These are phyloP conservation scores for Trichogramma dendrolimi DNA, from an alignment of 2,888 invertebrate genomes.

Conservation along the genomic window DNA sequence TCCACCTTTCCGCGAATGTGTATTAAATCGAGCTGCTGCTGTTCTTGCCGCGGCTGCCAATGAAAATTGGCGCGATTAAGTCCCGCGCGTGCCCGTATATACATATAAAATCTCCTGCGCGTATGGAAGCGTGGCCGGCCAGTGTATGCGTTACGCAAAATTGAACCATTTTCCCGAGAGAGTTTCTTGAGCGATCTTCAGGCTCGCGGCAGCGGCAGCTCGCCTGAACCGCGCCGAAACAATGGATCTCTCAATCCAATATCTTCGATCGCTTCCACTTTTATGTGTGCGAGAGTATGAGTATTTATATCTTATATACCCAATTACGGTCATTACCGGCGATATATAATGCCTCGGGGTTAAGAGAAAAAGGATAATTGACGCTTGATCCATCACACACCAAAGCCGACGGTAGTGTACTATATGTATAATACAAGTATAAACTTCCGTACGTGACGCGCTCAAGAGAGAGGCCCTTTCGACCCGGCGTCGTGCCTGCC, in stretches of 20 bases:
- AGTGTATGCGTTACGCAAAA: slow-evolving; percentile 26
- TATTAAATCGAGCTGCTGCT: no score
- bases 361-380: no score
- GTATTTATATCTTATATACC: slow-evolving; percentile 14
- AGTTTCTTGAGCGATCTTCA: neutral
- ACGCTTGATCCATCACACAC: no score
- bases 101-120: no score
- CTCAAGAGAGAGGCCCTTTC: slow-evolving; percentile 14
- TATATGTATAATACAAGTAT: slow-evolving; percentile 5
- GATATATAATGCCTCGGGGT: no score
- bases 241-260: slow-evolving; percentile 31
- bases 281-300: no score
- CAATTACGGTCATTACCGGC: slow-evolving; percentile 36
- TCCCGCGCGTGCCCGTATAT: neutral
- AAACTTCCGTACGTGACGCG: slow-evolving; percentile 30
- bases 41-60: slow-evolving; percentile 1
- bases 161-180: slow-evolving; percentile 25
- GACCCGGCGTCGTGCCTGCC: neutral
- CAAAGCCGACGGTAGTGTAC: no score
- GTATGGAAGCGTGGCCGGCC: neutral
- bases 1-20: no score
- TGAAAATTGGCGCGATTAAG: slow-evolving; percentile 27
- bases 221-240: neutral
- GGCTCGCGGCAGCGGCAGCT: neutral
- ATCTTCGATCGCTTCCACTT: slow-evolving; percentile 9